Conservation (phyloP, 2,888 invertebrate species). For the Abrostola tripartita region DNA sequence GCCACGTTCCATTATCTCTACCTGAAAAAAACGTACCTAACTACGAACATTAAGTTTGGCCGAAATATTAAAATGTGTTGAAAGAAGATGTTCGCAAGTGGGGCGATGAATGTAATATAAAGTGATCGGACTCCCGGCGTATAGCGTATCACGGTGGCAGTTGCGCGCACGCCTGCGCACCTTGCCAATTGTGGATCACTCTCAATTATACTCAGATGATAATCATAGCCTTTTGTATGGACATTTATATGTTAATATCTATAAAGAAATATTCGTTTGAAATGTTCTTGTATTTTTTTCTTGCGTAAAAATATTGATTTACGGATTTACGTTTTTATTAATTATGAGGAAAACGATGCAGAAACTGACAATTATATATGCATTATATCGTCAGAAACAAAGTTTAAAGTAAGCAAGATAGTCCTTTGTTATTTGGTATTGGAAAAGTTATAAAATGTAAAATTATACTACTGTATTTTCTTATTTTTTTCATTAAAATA, state of each 20-base stretch:
- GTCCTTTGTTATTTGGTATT: too few species aligned
- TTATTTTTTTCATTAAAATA: too few species aligned
- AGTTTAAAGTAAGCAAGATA: too few species aligned
- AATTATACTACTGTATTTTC: too few species aligned
- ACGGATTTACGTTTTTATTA: too few species aligned
- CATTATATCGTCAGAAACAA: too few species aligned
- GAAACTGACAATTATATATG: too few species aligned
- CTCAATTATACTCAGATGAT: slow-evolving; percentile 58
- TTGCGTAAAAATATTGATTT: too few species aligned
- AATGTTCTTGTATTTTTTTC: too few species aligned
- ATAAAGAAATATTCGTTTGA: not conserved
- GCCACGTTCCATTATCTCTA: too few species aligned
- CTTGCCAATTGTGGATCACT: slow-evolving; percentile 64
- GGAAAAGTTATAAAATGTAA: too few species aligned
- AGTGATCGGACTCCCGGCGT: slow-evolving; percentile 64
- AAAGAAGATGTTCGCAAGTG: slow-evolving; percentile 17
- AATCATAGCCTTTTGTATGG: slow-evolving; percentile 26
- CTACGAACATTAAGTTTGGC: not conserved
- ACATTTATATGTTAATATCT: slow-evolving; percentile 6
- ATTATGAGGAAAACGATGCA: too few species aligned
- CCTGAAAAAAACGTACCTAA: not conserved
- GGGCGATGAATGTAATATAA: slow-evolving; percentile 25
- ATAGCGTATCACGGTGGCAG: slow-evolving; percentile 75
- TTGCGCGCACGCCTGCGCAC: slow-evolving; percentile 60
- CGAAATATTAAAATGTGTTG: slow-evolving; percentile 23